A percentile compares a stretch with the other conserved stretches of the same genome.
Evolutionary conservation across 1,140 invertebrate genomes (phyloP).

Genomic region (Metaphire vulgaris): DNA sequence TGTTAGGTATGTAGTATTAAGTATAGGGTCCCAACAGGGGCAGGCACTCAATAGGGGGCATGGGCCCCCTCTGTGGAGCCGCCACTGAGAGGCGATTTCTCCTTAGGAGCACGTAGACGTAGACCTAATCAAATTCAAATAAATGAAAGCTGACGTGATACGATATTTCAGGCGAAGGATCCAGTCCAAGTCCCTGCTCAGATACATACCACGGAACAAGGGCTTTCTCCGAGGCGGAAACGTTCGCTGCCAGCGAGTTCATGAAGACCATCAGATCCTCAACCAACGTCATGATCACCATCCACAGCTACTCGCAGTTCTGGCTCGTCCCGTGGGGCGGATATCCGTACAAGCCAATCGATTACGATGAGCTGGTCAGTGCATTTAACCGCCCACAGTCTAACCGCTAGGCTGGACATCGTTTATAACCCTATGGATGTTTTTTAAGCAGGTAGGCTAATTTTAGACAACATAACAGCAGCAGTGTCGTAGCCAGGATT

Average conservation of each 20-base stretch:
- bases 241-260: not conserved
- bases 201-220: not conserved
- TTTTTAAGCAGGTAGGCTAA: not conserved
- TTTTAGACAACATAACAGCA: too few species aligned
- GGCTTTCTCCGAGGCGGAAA: slow-evolving; percentile 13
- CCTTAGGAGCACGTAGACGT: too few species aligned
- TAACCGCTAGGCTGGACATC: not conserved
- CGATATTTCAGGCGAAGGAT: too few species aligned
- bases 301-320: slow-evolving; percentile 13
- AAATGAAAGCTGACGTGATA: too few species aligned
- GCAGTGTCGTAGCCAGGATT: too few species aligned
- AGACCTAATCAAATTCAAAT: too few species aligned
- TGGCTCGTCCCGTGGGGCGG: slow-evolving; percentile 7
- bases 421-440: not conserved
- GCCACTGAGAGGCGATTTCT: too few species aligned
- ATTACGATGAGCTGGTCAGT: slow-evolving; percentile 11
- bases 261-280: not conserved
- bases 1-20: too few species aligned
- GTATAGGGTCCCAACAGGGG: too few species aligned
- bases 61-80: too few species aligned
- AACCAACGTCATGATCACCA: not conserved
- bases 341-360: not conserved
- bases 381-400: not conserved
- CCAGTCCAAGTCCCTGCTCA: slow-evolving; percentile 6
- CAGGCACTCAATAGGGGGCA: too few species aligned